These are phyloP conservation scores for Megaptera novaeangliae DNA, from an alignment of 2,113 vertebrate species.

Conservation along the genomic window DNA sequence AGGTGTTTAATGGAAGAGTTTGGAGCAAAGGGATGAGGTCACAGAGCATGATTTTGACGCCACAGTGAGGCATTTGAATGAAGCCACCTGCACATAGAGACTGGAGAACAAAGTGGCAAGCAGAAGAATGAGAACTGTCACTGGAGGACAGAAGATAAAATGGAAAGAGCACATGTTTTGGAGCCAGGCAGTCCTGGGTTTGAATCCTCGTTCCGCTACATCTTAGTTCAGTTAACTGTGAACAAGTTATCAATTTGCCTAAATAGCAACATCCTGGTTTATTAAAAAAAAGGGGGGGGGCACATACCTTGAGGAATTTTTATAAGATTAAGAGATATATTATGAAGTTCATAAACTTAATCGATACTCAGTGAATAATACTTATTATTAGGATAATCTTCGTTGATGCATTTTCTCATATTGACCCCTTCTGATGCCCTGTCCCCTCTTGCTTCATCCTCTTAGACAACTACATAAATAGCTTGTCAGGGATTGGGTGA, in stretches of 20 bases:
- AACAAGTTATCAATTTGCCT: not conserved
- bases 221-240: not conserved
- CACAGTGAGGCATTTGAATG: not conserved
- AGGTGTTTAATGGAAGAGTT: not conserved
- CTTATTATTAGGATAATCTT: not conserved
- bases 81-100: not conserved
- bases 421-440: not conserved
- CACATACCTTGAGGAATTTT: not conserved
- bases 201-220: not conserved
- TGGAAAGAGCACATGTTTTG: not conserved
- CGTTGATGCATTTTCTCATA: not conserved
- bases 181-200: not conserved
- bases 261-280: not conserved
- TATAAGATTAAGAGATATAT: not conserved
- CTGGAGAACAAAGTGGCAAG: not conserved
- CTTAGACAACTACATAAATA: not conserved
- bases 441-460: not conserved
- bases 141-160: not conserved
- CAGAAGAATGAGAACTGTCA: not conserved
- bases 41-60: not conserved
- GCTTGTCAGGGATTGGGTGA: too few species aligned
- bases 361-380: not conserved
- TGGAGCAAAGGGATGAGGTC: not conserved
- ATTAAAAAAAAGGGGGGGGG: not conserved
- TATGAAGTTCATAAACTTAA: not conserved